Evolutionary conservation across 2,888 invertebrate species (phyloP), one percentile per base, ranked within the genome.

Genomic region (Brenthis hecate): DNA sequence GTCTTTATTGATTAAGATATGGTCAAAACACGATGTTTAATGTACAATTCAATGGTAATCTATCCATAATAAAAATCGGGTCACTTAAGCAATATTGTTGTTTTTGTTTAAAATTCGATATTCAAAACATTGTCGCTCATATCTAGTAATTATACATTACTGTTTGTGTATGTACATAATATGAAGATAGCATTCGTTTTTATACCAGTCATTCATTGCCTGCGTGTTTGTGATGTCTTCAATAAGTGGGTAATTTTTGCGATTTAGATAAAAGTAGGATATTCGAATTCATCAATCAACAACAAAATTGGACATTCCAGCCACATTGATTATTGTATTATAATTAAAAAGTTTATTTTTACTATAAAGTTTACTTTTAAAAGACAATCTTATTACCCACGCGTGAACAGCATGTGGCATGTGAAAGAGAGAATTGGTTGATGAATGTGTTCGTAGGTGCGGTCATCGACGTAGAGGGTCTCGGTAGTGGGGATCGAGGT

Each of bases 401-500:
- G 50, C 63, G 23, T 58, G 53, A 32, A 60, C 51, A 62, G 54
- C 65, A 57, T 72, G 63, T 50, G 56, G 69, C 74, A 76, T 77
- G 77, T 76, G 76, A 77, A 78, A 78, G 77, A 78, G 68, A 77
- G 77, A 78, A 79, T 77, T 79, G 73, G 74, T 75, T 76, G 79
- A 81, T 81, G 78, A 80, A 79, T 81, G 79, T 77, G 78, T 77
- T 77, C 72, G 77, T 77, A 77, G 80, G 77, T 77, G 78, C 79
- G 75, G 76, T 75, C 79, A 78, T 74, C 76, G 74, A 75, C 74
- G 73, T 71, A 74, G 73, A 73, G 72, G 73, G 72, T 73, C 71
- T 76, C 54, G 72, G 75, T 72, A 73, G 72, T 72, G 76, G 76
- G 73, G 76, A 78, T 91, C 81, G 86, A 86, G 89, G 88, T 88